Evolutionary conservation across 2,113 vertebrate species (phyloP), one percentile per base, ranked within the genome.

Genomic region (Isurus oxyrinchus): DNA sequence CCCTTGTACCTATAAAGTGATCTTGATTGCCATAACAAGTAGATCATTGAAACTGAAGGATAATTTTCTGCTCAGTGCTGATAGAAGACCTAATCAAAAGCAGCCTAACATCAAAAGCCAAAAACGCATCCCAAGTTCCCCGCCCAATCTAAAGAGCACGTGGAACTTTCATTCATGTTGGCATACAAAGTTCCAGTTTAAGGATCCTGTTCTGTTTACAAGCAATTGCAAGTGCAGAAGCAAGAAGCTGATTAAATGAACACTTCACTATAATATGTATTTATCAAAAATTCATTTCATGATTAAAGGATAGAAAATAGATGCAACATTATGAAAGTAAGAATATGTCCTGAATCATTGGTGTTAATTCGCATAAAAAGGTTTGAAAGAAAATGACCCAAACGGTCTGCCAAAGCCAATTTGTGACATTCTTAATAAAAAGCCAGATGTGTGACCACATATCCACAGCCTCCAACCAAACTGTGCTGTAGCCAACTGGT

Each of bases 61-160:
- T 94, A 94, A 63, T 94, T 63, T 63, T 94, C 35, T 19, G 16
- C 59, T 66, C 59, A 21, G 59, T 94, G 35, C 59, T 63, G 16
- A 49, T 40, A 13, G 81, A 94, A 66, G 27, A 94, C 0, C n/a
- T 21, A 94, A 94, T 94, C 21, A 14, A n/a, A 66, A 94, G n/a
- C 59, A 94, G 90, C n/a, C 35, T 63, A 66, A 94, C 59, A 94
- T 63, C 35, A 94, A 94, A 63, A 66, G n/a, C n/a, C 16, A 94
- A 94, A 63, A 63, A 94, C 19, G 14, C 31, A 91, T 91, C 55
- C 88, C 57, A 91, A 35, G 57, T 91, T 10, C 16, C 16, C n/a
- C 21, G 57, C 59, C 61, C 61, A 94, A 94, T 21, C 35, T 19
- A 5, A 21, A 94, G n/a, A 63, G n/a, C 90, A 63, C 21, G n/a